Evolutionary conservation across 1,140 invertebrate genomes (phyloP), one percentile per base, ranked within the genome.

Genomic region (Solen grandis): DNA sequence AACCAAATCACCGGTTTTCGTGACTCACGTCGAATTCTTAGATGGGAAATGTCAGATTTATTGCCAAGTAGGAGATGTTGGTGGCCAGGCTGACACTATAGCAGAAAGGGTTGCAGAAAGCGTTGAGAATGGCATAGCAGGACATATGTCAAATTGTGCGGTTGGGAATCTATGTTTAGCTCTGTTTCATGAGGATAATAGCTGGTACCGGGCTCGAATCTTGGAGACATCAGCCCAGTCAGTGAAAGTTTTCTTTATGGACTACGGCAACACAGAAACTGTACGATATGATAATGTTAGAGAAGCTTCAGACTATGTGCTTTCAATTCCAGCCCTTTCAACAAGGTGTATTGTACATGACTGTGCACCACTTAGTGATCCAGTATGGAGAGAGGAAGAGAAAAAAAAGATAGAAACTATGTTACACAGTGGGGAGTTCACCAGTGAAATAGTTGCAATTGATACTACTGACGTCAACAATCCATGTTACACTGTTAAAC

Each of bases 141-240:
- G 33, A 36, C 31, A 19, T 38, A 50, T 52, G 63, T 77, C 59
- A 1, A 14, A 41, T 8, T 65, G 60, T 22, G 46, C 54, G 13
- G 82, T 92, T 46, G 95, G 95, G 4, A 92, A 94, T 33, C 94
- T 95, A 0, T 97, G 96, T 88, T 94, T 95, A 85, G 96, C 96
- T 0, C 92, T 95, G 36, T 96, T 94, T 81, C 94, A 94, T 82
- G 93, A 93, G 82, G 96, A 96, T 90, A 89, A 92, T 33, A 93
- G 94, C 66, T 97, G 96, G 95, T 97, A 96, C 85, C 77, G 92
- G 83, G 92, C 88, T 41, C 66, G 92, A 94, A 95, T 97, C 95
- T 88, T 94, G 2, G 93, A 92, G 73, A 69, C 80, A 36, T 14
- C 60, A 14, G 78, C 69, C 3, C 54, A 38, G 50, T 86, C 83